Conservation (phyloP, 2,888 invertebrate species). For the Trissonchulus latispiculum region DNA sequence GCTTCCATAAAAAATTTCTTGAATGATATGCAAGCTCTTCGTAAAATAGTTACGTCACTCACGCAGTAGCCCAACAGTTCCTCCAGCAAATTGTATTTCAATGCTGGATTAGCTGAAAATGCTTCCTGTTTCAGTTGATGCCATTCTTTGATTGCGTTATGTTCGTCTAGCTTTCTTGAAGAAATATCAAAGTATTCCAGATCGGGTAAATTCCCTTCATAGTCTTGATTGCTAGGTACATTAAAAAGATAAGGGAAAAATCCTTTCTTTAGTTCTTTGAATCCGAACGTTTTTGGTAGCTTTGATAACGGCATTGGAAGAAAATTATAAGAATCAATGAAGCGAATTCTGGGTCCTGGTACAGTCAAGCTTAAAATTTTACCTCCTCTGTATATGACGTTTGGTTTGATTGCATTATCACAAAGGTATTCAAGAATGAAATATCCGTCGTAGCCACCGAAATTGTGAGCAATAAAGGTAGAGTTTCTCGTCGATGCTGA, state of each 20-base stretch:
- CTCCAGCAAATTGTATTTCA: background rate
- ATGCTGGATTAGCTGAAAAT: too few species aligned
- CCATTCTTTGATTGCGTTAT: too few species aligned
- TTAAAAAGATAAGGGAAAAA: background rate
- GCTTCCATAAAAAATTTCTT: background rate
- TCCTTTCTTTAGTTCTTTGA: background rate
- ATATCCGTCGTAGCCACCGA: too few species aligned
- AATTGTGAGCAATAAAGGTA: too few species aligned
- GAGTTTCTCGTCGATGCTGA: too few species aligned
- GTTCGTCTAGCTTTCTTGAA: too few species aligned
- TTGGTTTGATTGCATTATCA: too few species aligned
- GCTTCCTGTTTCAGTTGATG: background rate
- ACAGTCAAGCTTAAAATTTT: too few species aligned
- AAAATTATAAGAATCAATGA: background rate
- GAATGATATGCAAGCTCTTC: slow-evolving; percentile 3
- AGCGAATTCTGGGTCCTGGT: background rate
- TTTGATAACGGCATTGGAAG: too few species aligned
- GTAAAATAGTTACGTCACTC: background rate
- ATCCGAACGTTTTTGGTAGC: slow-evolving; percentile 1
- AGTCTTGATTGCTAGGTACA: background rate
- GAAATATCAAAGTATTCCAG: background rate
- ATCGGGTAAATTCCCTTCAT: background rate
- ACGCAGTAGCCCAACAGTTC: background rate
- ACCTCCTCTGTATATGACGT: too few species aligned
- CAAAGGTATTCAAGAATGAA: too few species aligned